Conservation (phyloP, 1,140 invertebrate species). For the Coboldia fuscipes region DNA sequence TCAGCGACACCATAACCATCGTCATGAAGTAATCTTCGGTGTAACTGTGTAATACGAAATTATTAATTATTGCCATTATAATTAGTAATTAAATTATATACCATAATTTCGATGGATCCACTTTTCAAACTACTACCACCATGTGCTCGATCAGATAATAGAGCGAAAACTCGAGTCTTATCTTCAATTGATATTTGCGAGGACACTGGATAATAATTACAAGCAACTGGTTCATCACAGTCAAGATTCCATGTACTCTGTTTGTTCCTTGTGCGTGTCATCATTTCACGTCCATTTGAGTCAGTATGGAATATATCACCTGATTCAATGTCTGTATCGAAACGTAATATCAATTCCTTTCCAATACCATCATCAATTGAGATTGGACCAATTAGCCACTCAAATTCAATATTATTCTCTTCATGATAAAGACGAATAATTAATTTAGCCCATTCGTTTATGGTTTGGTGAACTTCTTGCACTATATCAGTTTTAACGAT, state of each 20-base stretch:
- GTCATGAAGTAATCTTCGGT: slow-evolving; percentile 65
- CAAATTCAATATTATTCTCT: slow-evolving; percentile 53
- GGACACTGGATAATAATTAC: slow-evolving; percentile 89
- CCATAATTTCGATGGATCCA: slow-evolving; percentile 60
- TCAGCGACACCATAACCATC: slow-evolving; percentile 90
- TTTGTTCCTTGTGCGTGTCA: slow-evolving; percentile 49
- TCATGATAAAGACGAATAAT: slow-evolving; percentile 51
- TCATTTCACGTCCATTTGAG: slow-evolving; percentile 75
- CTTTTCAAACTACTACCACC: slow-evolving; percentile 63
- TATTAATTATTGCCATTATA: too few species aligned
- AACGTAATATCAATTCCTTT: slow-evolving; percentile 66
- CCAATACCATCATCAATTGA: slow-evolving; percentile 54
- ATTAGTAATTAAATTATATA: too few species aligned
- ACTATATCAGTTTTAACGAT: slow-evolving; percentile 40
- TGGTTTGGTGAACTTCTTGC: slow-evolving; percentile 60
- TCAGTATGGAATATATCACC: slow-evolving; percentile 73
- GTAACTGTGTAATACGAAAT: slow-evolving; percentile 30
- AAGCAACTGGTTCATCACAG: slow-evolving; percentile 42
- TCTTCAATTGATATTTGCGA: slow-evolving; percentile 46
- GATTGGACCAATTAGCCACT: slow-evolving; percentile 89
- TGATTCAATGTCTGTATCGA: slow-evolving; percentile 37
- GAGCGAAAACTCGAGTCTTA: slow-evolving; percentile 27
- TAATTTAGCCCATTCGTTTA: slow-evolving; percentile 60
- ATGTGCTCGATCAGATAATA: slow-evolving; percentile 71
- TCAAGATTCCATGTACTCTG: slow-evolving; percentile 49